Percentiles rank a stretch among this genome's conserved stretches.
Evolutionary conservation across 2,113 vertebrate species (phyloP).

Genomic region (Cyprinodon variegatus): DNA sequence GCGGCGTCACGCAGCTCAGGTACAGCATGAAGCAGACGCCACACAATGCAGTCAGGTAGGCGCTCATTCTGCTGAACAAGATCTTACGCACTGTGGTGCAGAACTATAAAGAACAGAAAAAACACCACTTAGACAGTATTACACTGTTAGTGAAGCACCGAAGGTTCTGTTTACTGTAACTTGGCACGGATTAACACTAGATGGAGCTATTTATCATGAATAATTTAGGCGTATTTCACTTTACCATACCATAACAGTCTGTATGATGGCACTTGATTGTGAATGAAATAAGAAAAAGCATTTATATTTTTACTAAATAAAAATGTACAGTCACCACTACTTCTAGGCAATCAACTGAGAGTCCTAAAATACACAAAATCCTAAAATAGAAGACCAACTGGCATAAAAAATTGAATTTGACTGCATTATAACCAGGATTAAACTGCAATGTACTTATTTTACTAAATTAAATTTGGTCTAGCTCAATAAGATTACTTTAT

Average conservation of each 20-base stretch:
- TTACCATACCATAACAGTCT: background rate
- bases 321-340: no score
- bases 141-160: background rate
- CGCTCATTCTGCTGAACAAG: conserved; percentile 71
- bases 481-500: background rate
- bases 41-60: conserved; percentile 70
- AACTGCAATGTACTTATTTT: no score
- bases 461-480: no score
- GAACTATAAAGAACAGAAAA: conserved; percentile 63
- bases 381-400: background rate
- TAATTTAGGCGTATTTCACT: background rate
- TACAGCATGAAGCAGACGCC: conserved; percentile 59
- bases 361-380: background rate
- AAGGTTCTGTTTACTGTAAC: background rate
- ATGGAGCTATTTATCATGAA: conserved; percentile 48
- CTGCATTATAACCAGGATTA: no score
- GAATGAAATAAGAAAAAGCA: background rate
- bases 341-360: no score
- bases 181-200: conserved; percentile 42
- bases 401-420: background rate
- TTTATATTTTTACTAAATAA: background rate
- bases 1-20: conserved; percentile 60
- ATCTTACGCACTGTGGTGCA: conserved; percentile 79
- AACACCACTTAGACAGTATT: background rate
- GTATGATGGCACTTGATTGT: background rate